Base-by-base conservation (phyloP, 1,140 invertebrate species). In the Magallana gigas region DNA sequence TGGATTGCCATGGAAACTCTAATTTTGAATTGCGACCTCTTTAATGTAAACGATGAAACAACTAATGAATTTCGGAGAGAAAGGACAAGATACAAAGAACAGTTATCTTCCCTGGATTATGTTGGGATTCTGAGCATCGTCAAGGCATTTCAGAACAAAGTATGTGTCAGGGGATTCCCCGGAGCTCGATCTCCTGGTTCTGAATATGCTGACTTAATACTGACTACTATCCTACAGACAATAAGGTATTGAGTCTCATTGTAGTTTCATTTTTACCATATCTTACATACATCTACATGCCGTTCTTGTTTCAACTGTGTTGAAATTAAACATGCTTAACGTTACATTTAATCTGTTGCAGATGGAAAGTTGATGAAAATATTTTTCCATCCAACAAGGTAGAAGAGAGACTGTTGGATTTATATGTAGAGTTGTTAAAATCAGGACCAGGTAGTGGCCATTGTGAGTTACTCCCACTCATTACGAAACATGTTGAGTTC, bases 91-190 rank as follows among this genome's bases (percentile, higher is more conserved):
- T 76, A 29, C 23, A 4, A 76, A 0, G 23, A 18, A 76, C 23
- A 76, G 68, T 76, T 76, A 76, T 76, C 68, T 48, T 48, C 68
- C 29, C 68, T 76, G 8, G 68, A 29, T 76, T 29, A 11, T 76
- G 7, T 29, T 29, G 29, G 68, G 23, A 76, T 23, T 76, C 68
- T 76, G 68, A 29, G 29, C 12, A 36, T 29, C 9, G 14, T 76
- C 14, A 12, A 11, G 29, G 18, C 68, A 8, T 76, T 76, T 29
- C 68, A 76, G 68, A 23, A 11, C 9, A 76, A 9, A 76, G 68
- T 76, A 11, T 76, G 68, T 36, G 68, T 76, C 23, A 3, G 11
- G 0, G 68, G 68, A 11, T 76, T 76, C 11, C 68, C 68, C 8
- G 68, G 18, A 29, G 9, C 12, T 12, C 68, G 29, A 12, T 29